Percentiles rank a stretch among this genome's conserved stretches.
phyloP scores from a whole-genome alignment of 2,113 vertebrate genomes.

The Etheostoma cragini region DNA sequence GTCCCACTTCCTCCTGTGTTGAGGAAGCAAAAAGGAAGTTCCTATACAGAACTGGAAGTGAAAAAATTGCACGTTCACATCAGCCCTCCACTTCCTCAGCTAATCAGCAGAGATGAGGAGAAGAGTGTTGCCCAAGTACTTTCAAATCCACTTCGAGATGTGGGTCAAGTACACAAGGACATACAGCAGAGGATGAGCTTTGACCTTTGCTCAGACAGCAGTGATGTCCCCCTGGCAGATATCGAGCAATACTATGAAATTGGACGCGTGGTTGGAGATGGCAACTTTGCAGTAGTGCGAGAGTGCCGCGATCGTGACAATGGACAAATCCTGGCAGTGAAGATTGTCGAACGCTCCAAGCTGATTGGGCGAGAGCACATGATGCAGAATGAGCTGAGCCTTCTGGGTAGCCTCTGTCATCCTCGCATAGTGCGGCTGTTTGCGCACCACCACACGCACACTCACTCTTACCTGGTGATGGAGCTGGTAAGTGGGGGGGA shows the following conservation, averaged over 20 bases:
- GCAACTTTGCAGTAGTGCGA: constrained; percentile 95
- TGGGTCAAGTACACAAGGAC: constrained; percentile 14
- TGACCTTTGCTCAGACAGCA: constrained; percentile 51
- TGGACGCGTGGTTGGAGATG: constrained; percentile 91
- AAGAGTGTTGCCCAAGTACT: constrained; percentile 26
- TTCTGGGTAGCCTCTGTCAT: constrained; percentile 91
- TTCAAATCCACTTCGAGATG: constrained; percentile 41
- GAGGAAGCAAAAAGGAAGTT: constrained; percentile 62
- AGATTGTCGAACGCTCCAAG: constrained; percentile 93
- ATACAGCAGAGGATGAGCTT: constrained; percentile 22
- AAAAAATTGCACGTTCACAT: background rate
- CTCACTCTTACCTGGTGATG: constrained; percentile 92
- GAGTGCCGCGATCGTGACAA: constrained; percentile 86
- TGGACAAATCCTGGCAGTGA: constrained; percentile 88
- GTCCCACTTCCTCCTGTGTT: constrained; percentile 72
- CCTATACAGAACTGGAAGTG: constrained; percentile 31
- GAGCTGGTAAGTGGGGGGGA: constrained; percentile 95
- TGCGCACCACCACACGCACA: constrained; percentile 89
- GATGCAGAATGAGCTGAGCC: constrained; percentile 94
- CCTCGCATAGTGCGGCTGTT: constrained; percentile 93
- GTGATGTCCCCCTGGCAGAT: constrained; percentile 70
- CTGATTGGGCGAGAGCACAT: constrained; percentile 95
- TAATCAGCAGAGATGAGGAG: constrained; percentile 40
- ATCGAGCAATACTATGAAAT: constrained; percentile 90
- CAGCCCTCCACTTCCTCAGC: constrained; percentile 17